These are phyloP conservation scores for Nyctibius bracteatus DNA, from an alignment of 2,113 vertebrate species.

Conservation along the genomic window DNA sequence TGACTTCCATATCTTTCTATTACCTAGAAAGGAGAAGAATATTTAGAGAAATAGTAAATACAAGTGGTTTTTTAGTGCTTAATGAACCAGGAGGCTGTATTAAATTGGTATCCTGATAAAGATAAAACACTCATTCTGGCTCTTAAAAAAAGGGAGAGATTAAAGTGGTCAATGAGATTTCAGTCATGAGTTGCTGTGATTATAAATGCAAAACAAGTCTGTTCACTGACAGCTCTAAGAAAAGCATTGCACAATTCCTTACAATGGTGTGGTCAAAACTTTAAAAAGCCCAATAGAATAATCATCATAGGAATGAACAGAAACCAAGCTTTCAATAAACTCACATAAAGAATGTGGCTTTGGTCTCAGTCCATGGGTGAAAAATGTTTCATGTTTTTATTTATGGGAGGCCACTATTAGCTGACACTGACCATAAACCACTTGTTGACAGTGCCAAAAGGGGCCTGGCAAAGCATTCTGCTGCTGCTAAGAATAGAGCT, in stretches of 20 bases:
- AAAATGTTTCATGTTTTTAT: constrained; percentile 25
- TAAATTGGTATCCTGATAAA: not conserved
- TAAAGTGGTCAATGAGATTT: not conserved
- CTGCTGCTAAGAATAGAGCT: constrained; percentile 37
- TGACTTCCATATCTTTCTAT: not conserved
- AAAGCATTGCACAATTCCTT: constrained; percentile 42
- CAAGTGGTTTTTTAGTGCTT: not conserved
- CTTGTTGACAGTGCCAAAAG: constrained; percentile 45
- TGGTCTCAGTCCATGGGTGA: constrained; percentile 1
- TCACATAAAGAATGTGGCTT: constrained; percentile 35
- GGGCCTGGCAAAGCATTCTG: not conserved
- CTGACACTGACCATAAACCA: constrained; percentile 60
- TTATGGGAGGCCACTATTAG: constrained; percentile 43
- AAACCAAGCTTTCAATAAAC: constrained; percentile 9
- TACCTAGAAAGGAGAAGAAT: not conserved
- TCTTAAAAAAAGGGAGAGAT: not conserved
- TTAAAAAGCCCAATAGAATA: constrained; percentile 15
- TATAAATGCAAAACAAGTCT: constrained; percentile 27
- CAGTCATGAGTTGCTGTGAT: not conserved
- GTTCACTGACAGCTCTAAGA: not conserved
- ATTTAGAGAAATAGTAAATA: not conserved
- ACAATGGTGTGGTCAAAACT: not conserved
- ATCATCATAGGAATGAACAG: not conserved
- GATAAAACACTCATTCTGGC: not conserved
- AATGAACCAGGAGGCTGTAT: not conserved